Evolutionary conservation across 2,888 invertebrate genomes (phyloP).

Genomic region (Lasioglossum pauxillum): DNA sequence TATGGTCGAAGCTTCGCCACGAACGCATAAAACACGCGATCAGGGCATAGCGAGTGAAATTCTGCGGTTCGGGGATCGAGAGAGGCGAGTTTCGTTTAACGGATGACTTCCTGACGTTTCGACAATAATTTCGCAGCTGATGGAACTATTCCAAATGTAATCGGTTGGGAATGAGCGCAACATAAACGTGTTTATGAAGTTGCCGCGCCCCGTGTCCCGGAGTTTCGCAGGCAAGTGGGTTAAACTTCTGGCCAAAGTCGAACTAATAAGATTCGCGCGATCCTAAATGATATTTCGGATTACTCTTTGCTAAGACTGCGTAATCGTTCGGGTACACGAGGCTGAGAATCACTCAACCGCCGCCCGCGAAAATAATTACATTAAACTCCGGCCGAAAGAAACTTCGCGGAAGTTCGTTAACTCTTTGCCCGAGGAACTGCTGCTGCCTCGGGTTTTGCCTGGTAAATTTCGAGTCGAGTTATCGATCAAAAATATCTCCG

Average conservation of each 20-base stretch:
- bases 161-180: neutral
- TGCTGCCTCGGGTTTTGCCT: neutral
- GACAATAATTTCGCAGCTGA: neutral
- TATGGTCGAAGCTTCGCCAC: neutral
- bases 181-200: constrained; percentile 11
- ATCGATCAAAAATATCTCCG: neutral
- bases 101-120: neutral
- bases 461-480: neutral
- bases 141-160: constrained; percentile 12
- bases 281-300: constrained; percentile 8
- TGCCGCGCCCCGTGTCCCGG: neutral
- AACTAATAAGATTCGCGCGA: constrained; percentile 16
- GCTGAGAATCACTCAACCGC: neutral
- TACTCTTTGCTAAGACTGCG: constrained; percentile 8
- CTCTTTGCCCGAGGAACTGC: neutral
- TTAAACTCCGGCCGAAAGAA: neutral
- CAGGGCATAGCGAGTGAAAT: neutral
- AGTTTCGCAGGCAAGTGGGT: neutral
- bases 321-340: neutral
- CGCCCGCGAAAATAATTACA: neutral
- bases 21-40: neutral
- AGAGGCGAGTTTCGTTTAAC: neutral
- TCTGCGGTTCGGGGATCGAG: neutral
- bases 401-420: neutral
- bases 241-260: constrained; percentile 8